Conservation (phyloP, 1,140 invertebrate species). For the Linepithema humile region DNA sequence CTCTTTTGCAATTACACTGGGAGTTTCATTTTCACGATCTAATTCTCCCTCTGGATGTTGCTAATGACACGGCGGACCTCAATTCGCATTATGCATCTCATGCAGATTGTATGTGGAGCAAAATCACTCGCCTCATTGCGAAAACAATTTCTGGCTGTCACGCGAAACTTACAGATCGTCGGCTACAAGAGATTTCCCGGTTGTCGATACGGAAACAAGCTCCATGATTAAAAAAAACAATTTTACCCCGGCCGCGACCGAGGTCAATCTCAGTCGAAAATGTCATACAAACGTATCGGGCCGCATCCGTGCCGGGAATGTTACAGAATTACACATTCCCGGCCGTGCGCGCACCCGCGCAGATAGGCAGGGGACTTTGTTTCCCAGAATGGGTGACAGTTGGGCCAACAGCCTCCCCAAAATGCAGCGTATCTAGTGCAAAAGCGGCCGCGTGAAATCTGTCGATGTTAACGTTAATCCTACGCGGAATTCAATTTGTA, state of each 20-base stretch:
- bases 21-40: slow-evolving; percentile 1
- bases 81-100: neutral
- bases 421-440: slow-evolving; percentile 47
- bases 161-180: slow-evolving; percentile 44
- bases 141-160: slow-evolving; percentile 41
- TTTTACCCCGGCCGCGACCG: slow-evolving; percentile 34
- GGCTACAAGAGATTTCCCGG: slow-evolving; percentile 36
- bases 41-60: neutral
- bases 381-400: slow-evolving; percentile 45
- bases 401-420: slow-evolving; percentile 29
- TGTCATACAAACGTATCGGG: slow-evolving; percentile 43
- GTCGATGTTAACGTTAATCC: slow-evolving; percentile 72
- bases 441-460: slow-evolving; percentile 60
- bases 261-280: slow-evolving; percentile 51
- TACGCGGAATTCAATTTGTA: slow-evolving; percentile 67
- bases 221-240: slow-evolving; percentile 39
- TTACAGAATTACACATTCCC: slow-evolving; percentile 45
- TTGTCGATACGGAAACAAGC: slow-evolving; percentile 26
- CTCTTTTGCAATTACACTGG: neutral
- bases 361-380: slow-evolving; percentile 40
- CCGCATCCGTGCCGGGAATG: slow-evolving; percentile 23
- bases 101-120: neutral
- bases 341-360: neutral
- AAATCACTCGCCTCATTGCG: slow-evolving; percentile 2
- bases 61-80: slow-evolving; percentile 3